Percentiles rank a stretch among this genome's conserved stretches.
Conservation (phyloP, 2,113 vertebrate genomes). For the Leptobrachium ailaonicum region DNA sequence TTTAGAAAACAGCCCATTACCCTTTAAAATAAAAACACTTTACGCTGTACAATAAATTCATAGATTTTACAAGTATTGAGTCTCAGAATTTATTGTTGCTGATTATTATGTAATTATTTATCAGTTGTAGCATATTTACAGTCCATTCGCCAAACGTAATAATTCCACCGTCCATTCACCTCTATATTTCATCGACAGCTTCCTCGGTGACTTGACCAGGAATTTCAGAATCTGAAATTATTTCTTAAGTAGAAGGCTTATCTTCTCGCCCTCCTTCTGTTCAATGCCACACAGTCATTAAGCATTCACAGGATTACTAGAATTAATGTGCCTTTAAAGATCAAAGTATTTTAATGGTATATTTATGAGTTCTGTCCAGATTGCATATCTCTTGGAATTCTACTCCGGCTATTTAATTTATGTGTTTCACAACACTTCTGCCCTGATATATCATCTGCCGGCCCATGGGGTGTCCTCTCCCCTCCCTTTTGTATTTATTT, state of each 20-base stretch:
- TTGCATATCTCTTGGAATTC: conserved; percentile 45
- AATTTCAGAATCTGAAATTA: conserved; percentile 16
- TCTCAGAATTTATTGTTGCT: too few relatives aligned
- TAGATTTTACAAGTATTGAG: too few relatives aligned
- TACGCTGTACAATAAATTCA: too few relatives aligned
- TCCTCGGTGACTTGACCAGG: neutral
- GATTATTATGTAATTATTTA: too few relatives aligned
- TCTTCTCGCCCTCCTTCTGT: conserved; percentile 45
- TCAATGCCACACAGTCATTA: conserved; percentile 45
- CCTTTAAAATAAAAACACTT: too few relatives aligned
- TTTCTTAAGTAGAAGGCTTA: conserved; percentile 39
- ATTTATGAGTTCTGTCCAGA: conserved; percentile 39
- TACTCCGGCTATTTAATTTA: conserved; percentile 30
- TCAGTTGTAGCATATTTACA: too few relatives aligned
- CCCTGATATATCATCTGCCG: conserved; percentile 26
- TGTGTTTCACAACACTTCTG: conserved; percentile 19
- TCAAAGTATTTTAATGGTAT: conserved; percentile 38
- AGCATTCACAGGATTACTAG: conserved; percentile 39
- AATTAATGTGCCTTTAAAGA: conserved; percentile 35
- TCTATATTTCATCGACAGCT: neutral
- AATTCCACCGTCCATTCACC: too few relatives aligned
- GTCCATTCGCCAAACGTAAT: too few relatives aligned
- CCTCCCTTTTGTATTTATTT: too few relatives aligned
- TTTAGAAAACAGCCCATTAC: too few relatives aligned
- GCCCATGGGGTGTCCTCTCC: too few relatives aligned